Base-by-base conservation (phyloP, 1,140 invertebrate genomes). In the Drosophila tristis region DNA sequence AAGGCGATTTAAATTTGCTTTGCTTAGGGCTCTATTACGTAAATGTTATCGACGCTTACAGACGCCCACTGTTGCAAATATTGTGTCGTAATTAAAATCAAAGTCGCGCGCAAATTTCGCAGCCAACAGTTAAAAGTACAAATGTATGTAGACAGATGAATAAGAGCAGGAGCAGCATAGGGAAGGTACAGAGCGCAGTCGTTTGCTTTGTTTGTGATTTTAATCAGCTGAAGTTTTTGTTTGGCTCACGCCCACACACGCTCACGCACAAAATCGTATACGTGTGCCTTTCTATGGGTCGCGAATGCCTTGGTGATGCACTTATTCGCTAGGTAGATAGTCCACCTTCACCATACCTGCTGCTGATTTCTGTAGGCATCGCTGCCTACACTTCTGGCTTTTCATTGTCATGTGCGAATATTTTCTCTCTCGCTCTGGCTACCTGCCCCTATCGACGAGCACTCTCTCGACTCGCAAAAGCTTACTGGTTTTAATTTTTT, bases 321-420 rank as follows among this genome's bases (percentile, higher is more conserved):
- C 26, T 62, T 73, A 73, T 71, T 62, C 23, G 48, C 39, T 58
- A 49, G 25, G 45, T 35, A 23, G 29, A 45, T 6, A 67, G 77
- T 67, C 70, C 70, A 86, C 45, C 81, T 90, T 80, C 85, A 90
- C 86, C 86, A 90, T 80, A 90, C 85, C 78, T 90, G 85, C 85
- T 90, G 80, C 72, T 78, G 51, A 51, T 56, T 47, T 13, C 43
- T 48, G 39, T 54, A 20, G 51, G 15, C 77, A 76, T 67, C 78
- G 64, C 66, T 64, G 63, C 94, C 20, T 20, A 20, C 20, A 20
- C 20, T 20, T 20, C 20, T 48, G 58, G 47, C 42, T 50, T 68
- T 9, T 51, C 29, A 11, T 8, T 56, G 7, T 6, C 16, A 6
- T n/a, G 16, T 51, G 49, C 26, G 35, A 39, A 39, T 11, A 39